Base-by-base conservation (phyloP, 2,113 vertebrate species). In the Drymodes brunneopygia region DNA sequence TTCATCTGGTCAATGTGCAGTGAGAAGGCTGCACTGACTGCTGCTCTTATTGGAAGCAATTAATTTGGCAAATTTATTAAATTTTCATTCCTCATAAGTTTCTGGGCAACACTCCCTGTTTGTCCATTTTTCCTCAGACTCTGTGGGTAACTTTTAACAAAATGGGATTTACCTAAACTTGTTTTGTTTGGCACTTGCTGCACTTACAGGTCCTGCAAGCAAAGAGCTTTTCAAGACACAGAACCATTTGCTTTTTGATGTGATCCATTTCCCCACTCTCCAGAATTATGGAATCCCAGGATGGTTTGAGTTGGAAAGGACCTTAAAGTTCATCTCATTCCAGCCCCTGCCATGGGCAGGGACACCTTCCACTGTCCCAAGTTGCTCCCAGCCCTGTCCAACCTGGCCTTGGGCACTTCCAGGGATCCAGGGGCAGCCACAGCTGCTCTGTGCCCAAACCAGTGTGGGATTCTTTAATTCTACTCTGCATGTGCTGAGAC, bases 1-100 rank as follows among this genome's bases (percentile, higher is more conserved):
- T 90, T 84, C 83, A 82, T 88, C 56, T 92, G 85, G 70, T 96
- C 88, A 93, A 36, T 66, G 91, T 92, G 94, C 96, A 95, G 89
- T 36, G 84, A 90, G 53, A 84, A 95, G 82, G 86, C 86, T 94
- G 75, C 38, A 67, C 64, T 79, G 83, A n/a, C 13, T 78, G 65
- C 48, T 54, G 20, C 28, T 83, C 42, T 50, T 44, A 67, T 17
- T 54, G 51, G 23, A 81, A 90, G 20, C 62, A 54, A 56, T 42
- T 48, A 28, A 61, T 89, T 48, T 24, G 70, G 77, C 17, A 33
- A 15, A 85, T 82, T 24, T 47, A 65, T 12, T 85, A 11, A 9
- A 80, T 80, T 79, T 69, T 66, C 60, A 58, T 20, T 75, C 70
- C 33, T 72, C 31, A 23, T 58, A 47, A 74, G 12, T 66, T 85